Evolutionary conservation across 1,140 invertebrate genomes (phyloP).

Genomic region (Oncopodura yosiiana): DNA sequence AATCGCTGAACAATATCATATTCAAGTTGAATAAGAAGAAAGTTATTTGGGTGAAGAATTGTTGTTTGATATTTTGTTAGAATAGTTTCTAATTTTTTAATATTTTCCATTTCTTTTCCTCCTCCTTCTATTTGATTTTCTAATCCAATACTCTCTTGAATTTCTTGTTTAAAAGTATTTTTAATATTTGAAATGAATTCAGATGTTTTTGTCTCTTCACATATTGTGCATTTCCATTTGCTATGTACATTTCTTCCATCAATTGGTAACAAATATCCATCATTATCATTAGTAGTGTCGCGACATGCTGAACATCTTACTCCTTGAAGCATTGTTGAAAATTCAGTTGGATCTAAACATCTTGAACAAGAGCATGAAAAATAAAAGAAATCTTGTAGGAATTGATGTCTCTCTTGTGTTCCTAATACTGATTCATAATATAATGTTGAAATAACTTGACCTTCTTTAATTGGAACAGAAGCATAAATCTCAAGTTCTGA

Average conservation of each 20-base stretch:
- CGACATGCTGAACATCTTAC: too few relatives aligned
- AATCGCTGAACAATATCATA: slow-evolving; percentile 13
- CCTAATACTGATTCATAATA: slow-evolving; percentile 65
- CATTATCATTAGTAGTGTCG: too few relatives aligned
- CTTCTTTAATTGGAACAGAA: slow-evolving; percentile 50
- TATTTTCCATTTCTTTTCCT: not conserved
- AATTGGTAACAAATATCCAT: too few relatives aligned
- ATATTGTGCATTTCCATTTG: too few relatives aligned
- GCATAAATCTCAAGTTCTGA: slow-evolving; percentile 48
- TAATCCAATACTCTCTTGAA: slow-evolving; percentile 6
- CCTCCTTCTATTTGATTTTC: slow-evolving; percentile 2
- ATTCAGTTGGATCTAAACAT: slow-evolving; percentile 57
- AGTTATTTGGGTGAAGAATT: slow-evolving; percentile 22
- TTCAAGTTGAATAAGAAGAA: slow-evolving; percentile 5
- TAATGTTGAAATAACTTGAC: slow-evolving; percentile 57
- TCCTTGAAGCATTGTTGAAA: too few relatives aligned
- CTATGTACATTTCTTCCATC: too few relatives aligned
- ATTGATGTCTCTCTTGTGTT: slow-evolving; percentile 52
- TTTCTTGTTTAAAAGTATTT: not conserved
- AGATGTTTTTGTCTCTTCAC: too few relatives aligned
- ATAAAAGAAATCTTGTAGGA: slow-evolving; percentile 59
- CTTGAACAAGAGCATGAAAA: slow-evolving; percentile 59
- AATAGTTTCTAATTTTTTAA: slow-evolving; percentile 13
- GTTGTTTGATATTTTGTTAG: slow-evolving; percentile 10
- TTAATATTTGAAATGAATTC: slow-evolving; percentile 2